Conservation (phyloP, 2,797 vertebrate genomes). For the Threskiornis aethiopicus region DNA sequence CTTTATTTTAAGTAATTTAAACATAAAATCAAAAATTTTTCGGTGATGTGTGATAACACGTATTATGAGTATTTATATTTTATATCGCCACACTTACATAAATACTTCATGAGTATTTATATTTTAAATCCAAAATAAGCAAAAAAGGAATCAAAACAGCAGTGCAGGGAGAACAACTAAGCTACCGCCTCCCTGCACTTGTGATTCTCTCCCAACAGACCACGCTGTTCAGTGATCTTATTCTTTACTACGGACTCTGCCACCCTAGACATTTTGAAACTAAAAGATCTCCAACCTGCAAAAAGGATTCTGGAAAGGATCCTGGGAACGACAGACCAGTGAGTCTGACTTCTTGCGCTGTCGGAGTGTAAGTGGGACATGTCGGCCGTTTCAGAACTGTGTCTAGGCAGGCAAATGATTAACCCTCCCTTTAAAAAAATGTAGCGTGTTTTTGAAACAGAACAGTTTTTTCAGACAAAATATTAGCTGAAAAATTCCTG, state of each 20-base stretch:
- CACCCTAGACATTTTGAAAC: not conserved
- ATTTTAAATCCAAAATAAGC: not conserved
- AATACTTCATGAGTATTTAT: not conserved
- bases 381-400: not conserved
- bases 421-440: not conserved
- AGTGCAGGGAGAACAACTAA: not conserved
- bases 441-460: not conserved
- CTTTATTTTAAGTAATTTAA: constrained; percentile 7
- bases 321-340: not conserved
- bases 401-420: not conserved
- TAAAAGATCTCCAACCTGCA: not conserved
- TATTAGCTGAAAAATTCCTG: not conserved
- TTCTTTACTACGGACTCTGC: not conserved
- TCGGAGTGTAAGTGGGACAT: not conserved
- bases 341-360: not conserved
- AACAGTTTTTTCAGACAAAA: not conserved
- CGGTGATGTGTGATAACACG: not conserved
- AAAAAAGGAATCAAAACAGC: not conserved
- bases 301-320: not conserved
- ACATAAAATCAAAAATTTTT: not conserved
- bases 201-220: not conserved
- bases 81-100: not conserved
- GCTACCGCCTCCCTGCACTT: not conserved
- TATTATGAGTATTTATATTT: not conserved
- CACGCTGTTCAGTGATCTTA: not conserved